Base-by-base conservation (phyloP, 2,797 vertebrate species). In the Trachops cirrhosus region DNA sequence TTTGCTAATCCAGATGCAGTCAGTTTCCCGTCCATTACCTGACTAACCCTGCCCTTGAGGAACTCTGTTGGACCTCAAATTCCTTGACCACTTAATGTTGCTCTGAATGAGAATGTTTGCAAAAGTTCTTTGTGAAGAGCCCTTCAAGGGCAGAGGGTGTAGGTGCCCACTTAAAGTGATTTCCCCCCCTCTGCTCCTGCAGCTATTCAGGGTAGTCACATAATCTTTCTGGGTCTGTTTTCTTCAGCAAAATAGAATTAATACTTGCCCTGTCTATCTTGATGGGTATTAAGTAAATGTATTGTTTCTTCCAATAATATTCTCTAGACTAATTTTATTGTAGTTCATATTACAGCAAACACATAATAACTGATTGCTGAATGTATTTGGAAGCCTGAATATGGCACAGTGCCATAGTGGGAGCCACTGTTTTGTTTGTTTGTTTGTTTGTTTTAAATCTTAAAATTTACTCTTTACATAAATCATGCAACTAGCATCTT, bases 31-130 rank as follows among this genome's bases (percentile, higher is more conserved):
- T 59, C 57, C 54, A 57, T 93, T 97, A 86, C 54, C 75, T 92
- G 52, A 78, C 62, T 70, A 70, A 71, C 41, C 26, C 57, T 86
- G 50, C 67, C 73, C 19, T 16, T 64, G 85, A 87, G 74, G 62
- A 94, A 71, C 50, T 85, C 79, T 78, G 3, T 93, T 94, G 9
- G 37, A 3, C 86, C 92, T 95, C 86, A 89, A 94, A 94, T 95
- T 90, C 22, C 59, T 71, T 46, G 57, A 52, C 54, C 67, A 78
- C 62, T 79, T 88, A 82, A 9, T 79, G 73, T 73, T 70, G 62
- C 74, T 84, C 86, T 87, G 52, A 91, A 91, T 83, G 91, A 92
- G 75, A 68, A 79, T 71, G n/a, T 86, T 89, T 93, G 75, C 57
- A 54, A 44, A 84, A 48, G 34, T 93, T 82, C 79, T 95, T 91